These are phyloP conservation scores for Rhinella marina DNA, from an alignment of 2,797 vertebrate species.

Conservation along the genomic window DNA sequence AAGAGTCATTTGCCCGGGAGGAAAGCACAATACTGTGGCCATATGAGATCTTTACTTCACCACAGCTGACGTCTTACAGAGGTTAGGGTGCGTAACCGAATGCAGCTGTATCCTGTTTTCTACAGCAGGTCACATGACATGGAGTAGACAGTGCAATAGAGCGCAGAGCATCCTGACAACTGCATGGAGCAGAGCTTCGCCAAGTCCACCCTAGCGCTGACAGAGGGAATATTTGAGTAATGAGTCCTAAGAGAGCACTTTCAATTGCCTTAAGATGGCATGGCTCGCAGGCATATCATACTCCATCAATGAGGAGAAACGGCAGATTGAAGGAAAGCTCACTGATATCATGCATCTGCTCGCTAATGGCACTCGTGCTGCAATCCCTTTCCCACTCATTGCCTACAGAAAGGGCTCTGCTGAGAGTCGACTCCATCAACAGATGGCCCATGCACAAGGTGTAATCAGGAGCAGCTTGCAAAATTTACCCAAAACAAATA, in stretches of 20 bases:
- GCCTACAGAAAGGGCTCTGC: conserved; percentile 72
- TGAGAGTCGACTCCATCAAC: conserved; percentile 69
- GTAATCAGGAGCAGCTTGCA: conserved; percentile 77
- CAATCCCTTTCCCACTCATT: conserved; percentile 68
- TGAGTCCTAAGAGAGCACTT: conserved; percentile 70
- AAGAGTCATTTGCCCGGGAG: not conserved
- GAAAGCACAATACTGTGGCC: conserved; percentile 20
- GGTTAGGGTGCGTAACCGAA: conserved; percentile 62
- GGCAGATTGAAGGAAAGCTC: conserved; percentile 75
- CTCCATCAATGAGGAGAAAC: conserved; percentile 77
- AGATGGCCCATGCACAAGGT: conserved; percentile 74
- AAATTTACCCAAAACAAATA: conserved; percentile 76
- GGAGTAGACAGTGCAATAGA: not conserved
- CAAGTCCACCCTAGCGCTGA: conserved; percentile 68
- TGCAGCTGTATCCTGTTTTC: conserved; percentile 69
- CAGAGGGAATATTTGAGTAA: conserved; percentile 71
- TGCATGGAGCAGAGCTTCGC: conserved; percentile 65
- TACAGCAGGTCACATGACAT: conserved; percentile 60
- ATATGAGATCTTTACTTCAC: conserved; percentile 20
- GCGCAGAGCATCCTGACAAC: conserved; percentile 49
- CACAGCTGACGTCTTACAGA: conserved; percentile 25
- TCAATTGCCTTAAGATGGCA: conserved; percentile 69
- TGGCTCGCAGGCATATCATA: conserved; percentile 69
- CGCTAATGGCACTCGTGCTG: conserved; percentile 67
- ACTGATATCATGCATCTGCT: conserved; percentile 75